Base-by-base conservation (phyloP, 2,797 vertebrate species). In the Pseudopleuronectes americanus region DNA sequence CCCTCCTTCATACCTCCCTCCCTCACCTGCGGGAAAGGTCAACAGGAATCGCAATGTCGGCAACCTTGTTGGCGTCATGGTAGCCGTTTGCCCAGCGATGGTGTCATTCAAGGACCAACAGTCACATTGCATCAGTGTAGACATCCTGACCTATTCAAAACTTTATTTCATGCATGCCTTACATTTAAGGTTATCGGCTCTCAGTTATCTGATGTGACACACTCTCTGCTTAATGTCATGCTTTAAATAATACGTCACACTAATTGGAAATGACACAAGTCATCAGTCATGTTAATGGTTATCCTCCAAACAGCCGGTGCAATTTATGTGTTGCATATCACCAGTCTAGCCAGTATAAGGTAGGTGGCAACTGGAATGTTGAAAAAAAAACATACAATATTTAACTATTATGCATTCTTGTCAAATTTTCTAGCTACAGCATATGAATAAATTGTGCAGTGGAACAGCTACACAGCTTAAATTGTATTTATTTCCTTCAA, bases 221-320 rank as follows among this genome's bases (percentile, higher is more conserved):
- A 41, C 13, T 66, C 13, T 0, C 38, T 47, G 56, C 71, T 81
- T 61, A 78, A 78, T 71, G 69, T 70, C 55, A 70, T 6, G 6
- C 59, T 56, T 68, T 69, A 79, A 80, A 79, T 64, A 49, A 72
- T 51, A 64, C 16, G 63, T 45, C 53, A 67, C 2, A 0, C 58
- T 66, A 76, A 84, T 68, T 74, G 69, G 23, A 77, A 79, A 77
- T 54, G 70, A 77, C 83, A 77, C 83, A 0, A 64, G 64, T 66
- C 66, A 77, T 71, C 60, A 57, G 51, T 68, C 73, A 69, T 62
- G 64, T 74, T 64, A 83, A 75, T 63, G 62, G 31, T 64, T 59
- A 59, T 56, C 41, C 48, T 64, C 51, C 72, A 79, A 72, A 74
- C 51, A 73, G 58, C 59, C n/a, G 4, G 58, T 47, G 51, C 57